Evolutionary conservation across 2,113 vertebrate genomes (phyloP).

Genomic region (Marcusenius ussheri): DNA sequence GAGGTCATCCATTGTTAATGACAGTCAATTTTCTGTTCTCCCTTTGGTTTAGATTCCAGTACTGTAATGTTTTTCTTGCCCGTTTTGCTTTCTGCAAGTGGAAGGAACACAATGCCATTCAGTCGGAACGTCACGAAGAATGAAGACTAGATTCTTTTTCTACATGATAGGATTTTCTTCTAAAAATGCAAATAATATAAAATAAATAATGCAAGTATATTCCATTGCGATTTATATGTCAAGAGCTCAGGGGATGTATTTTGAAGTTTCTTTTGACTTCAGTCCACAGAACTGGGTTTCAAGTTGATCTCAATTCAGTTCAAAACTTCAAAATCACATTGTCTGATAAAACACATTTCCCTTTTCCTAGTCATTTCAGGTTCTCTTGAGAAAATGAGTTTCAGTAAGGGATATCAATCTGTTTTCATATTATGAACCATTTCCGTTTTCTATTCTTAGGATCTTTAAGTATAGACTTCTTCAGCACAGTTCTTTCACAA

Average conservation of each 20-base stretch:
- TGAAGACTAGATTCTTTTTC: background rate
- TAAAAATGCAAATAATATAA: background rate
- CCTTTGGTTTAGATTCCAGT: background rate
- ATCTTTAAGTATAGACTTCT: background rate
- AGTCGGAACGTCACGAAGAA: background rate
- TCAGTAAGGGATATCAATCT: slow-evolving; percentile 22
- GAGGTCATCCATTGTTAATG: background rate
- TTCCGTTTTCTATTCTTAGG: background rate
- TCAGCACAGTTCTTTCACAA: background rate
- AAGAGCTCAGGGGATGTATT: background rate
- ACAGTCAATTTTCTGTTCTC: background rate
- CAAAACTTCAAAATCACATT: slow-evolving; percentile 26
- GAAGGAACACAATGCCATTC: background rate
- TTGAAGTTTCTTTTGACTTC: background rate
- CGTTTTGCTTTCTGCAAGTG: background rate
- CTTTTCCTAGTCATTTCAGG: slow-evolving; percentile 27
- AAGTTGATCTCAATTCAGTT: background rate
- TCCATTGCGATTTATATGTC: background rate
- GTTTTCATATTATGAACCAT: slow-evolving; percentile 23
- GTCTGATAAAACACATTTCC: background rate
- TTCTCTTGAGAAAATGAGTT: slow-evolving; percentile 29
- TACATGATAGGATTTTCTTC: background rate
- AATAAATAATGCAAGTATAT: background rate
- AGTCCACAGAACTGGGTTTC: background rate
- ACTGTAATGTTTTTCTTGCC: background rate